These are phyloP conservation scores for Drosophila littoralis DNA, from an alignment of 1,140 invertebrate species.

Conservation along the genomic window DNA sequence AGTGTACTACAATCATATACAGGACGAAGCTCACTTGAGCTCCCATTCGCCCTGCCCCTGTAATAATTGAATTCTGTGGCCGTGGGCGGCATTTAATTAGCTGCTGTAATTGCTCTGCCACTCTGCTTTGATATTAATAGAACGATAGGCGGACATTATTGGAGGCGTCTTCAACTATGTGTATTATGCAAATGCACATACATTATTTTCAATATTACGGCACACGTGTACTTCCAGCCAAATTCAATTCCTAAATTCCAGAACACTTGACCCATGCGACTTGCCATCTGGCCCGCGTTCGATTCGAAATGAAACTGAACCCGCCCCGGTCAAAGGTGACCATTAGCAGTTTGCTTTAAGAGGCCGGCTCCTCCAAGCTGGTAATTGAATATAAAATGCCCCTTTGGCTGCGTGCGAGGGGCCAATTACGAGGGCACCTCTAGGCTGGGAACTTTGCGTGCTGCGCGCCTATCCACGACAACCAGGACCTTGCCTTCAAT, in stretches of 20 bases:
- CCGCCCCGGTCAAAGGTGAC: constrained; percentile 58
- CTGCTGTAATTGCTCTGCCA: constrained; percentile 50
- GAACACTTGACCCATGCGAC: constrained; percentile 37
- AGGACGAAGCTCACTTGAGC: constrained; percentile 8
- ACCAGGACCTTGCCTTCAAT: constrained; percentile 3
- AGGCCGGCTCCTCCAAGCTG: constrained; percentile 33
- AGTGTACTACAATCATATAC: constrained; percentile 1
- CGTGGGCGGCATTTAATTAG: constrained; percentile 43
- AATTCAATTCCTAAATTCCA: background rate
- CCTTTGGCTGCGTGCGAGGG: constrained; percentile 57
- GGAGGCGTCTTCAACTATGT: background rate
- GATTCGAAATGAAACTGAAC: constrained; percentile 61
- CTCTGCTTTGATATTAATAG: constrained; percentile 62
- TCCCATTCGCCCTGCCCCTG: background rate
- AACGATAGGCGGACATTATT: constrained; percentile 47
- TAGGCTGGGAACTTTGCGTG: constrained; percentile 55
- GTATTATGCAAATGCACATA: constrained; percentile 11
- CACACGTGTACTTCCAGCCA: constrained; percentile 2
- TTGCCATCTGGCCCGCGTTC: constrained; percentile 39
- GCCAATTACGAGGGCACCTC: constrained; percentile 57
- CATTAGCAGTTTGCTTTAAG: constrained; percentile 64
- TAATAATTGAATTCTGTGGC: constrained; percentile 56
- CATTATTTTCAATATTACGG: constrained; percentile 4
- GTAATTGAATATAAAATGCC: constrained; percentile 76
- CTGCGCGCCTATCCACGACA: constrained; percentile 40